Evolutionary conservation across 2,888 invertebrate species (phyloP), one percentile per base, ranked within the genome.

Genomic region (Biston stratarius): DNA sequence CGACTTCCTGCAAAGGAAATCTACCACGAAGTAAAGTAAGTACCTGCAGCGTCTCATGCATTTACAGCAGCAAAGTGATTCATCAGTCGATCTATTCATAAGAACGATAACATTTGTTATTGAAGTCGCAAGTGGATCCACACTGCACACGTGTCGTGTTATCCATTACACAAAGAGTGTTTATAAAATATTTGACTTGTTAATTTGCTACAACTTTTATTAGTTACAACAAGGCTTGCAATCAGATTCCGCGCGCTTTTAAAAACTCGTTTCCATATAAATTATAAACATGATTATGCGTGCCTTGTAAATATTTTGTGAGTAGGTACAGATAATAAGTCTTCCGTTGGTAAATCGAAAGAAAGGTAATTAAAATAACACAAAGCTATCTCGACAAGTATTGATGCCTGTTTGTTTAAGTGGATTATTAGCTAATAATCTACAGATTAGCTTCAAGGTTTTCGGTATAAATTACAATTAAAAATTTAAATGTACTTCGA

Each of bases 111-210:
- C 74, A 71, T 73, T 76, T 68, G 74, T 78, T 74, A 74, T 70
- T 75, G 70, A 73, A 82, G 77, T 24, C 24, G 78, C 82, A 79
- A 83, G 82, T 83, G 77, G 69, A 72, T 70, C 73, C 67, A 57
- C 51, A 44, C 9, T 6, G 9, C 71, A 76, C 80, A 76, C 78
- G 77, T 79, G 77, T 77, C 78, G 77, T 79, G 76, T 76, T 77
- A 69, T 52, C 64, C 64, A 62, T 64, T 65, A 63, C 51, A 81
- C 80, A 79, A 82, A 77, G 75, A 77, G 74, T 80, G 81, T 82
- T 85, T 84, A 76, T 80, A 78, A 76, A 83, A 84, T 84, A 84
- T 83, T 83, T 77, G 74, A 83, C 79, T 80, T 79, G 77, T 77
- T 75, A 73, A 78, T 81, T 75, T 70, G 71, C 71, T 71, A 70